Base-by-base conservation (phyloP, 2,888 invertebrate species). In the Rhyacophila evoluta region DNA sequence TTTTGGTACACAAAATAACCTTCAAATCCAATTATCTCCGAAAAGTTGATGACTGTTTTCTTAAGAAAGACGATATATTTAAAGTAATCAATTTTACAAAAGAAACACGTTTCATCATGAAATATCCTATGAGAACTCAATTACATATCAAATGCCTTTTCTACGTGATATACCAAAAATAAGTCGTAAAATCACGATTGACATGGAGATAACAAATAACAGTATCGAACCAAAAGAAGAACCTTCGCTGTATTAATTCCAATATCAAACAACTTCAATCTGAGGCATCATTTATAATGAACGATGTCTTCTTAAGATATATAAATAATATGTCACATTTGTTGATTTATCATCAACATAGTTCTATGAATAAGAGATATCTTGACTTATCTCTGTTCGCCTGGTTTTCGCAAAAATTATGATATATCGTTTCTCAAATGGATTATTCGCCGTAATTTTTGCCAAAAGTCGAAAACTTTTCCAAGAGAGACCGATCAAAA, bases 241-340 rank as follows among this genome's bases (percentile, higher is more conserved):
- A n/a, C 15, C 2, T 55, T 55, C 19, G 10, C 19, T 55, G 15
- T 19, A 55, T 55, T 55, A 55, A 55, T 19, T 55, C 55, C 55
- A 19, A 19, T 55, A 55, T 55, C n/a, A 39, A 39, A 39, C 15
- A 39, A 39, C 15, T 12, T 39, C 15, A n/a, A n/a, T 39, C 39
- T 39, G 15, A n/a, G 38, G 12, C 12, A 15, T 12, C 55, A 55
- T 55, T 55, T 19, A 19, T 8, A 55, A 19, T 55, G 55, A 55
- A 55, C 10, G 55, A 55, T 55, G 55, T 55, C 55, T 55, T 12
- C 19, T n/a, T 19, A 55, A 55, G 55, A 55, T 55, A 55, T 55
- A 25, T n/a, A n/a, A n/a, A n/a, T n/a, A 55, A 55, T 33, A 33
- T 25, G 55, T 55, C 55, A 1, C 12, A 15, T 55, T 25, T 19